phyloP scores from a whole-genome alignment of 2,888 invertebrate species.

The Limnephilus auricula region DNA sequence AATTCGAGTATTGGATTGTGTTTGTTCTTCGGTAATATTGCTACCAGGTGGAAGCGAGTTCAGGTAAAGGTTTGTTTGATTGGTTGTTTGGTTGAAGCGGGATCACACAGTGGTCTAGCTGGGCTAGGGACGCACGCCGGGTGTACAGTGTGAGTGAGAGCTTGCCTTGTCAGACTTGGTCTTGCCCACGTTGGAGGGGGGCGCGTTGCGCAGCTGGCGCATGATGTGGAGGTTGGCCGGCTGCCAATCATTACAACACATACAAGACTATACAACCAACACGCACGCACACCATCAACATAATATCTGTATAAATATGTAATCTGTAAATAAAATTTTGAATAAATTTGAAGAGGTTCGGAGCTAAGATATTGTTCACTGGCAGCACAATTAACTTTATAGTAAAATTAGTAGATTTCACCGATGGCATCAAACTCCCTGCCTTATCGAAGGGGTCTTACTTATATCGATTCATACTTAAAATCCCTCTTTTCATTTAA shows the following conservation, averaged over 20 bases:
- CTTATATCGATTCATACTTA: no score
- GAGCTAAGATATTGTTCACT: no score
- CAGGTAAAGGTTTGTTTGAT: not conserved
- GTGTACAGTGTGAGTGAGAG: not conserved
- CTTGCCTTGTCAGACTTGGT: conserved; percentile 91
- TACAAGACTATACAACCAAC: conserved; percentile 2
- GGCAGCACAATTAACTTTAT: no score
- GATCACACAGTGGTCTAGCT: conserved; percentile 7
- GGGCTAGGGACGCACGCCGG: not conserved
- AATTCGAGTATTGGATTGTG: not conserved
- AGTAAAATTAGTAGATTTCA: no score
- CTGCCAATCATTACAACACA: conserved; percentile 73
- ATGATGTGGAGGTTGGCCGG: conserved; percentile 88
- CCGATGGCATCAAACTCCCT: no score
- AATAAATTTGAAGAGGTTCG: not conserved
- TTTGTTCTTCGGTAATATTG: not conserved
- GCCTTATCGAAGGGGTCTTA: no score
- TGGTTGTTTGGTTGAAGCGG: not conserved
- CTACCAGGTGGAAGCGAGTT: not conserved
- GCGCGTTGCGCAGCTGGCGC: conserved; percentile 89
- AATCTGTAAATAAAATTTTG: not conserved
- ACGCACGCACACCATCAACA: conserved; percentile 65
- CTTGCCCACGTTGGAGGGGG: conserved; percentile 90
- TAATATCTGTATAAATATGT: conserved; percentile 52
- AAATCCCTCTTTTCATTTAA: no score